Conservation (phyloP, 2,113 vertebrate genomes). For the Pagrus major region DNA sequence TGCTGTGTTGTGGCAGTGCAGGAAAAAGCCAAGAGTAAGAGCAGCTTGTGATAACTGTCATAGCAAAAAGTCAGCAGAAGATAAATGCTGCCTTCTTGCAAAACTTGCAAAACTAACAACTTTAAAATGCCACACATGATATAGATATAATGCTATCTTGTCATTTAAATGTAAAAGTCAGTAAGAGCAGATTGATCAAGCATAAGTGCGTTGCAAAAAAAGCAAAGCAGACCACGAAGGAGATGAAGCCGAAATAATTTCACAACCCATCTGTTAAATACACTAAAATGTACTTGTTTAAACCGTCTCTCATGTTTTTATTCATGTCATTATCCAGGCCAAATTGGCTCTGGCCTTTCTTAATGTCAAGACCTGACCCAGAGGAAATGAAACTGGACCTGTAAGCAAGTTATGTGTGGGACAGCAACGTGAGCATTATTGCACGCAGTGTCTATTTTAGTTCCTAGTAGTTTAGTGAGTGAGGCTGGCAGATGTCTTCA, state of each 20-base stretch:
- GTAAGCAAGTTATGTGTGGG: constrained; percentile 40
- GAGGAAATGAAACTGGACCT: constrained; percentile 64
- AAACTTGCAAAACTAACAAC: background rate
- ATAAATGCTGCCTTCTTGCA: background rate
- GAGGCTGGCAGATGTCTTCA: background rate
- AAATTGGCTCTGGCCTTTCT: background rate
- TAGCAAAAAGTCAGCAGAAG: background rate
- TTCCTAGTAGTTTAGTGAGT: background rate
- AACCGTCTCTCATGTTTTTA: too few relatives aligned
- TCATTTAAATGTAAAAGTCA: too few relatives aligned
- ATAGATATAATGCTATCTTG: too few relatives aligned
- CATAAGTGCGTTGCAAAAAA: too few relatives aligned
- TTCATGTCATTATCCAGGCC: background rate
- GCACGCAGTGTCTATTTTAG: constrained; percentile 31
- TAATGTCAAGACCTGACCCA: constrained; percentile 3
- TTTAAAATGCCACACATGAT: background rate
- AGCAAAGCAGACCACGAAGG: too few relatives aligned
- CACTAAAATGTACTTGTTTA: background rate
- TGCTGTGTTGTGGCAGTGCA: background rate
- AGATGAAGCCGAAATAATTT: background rate
- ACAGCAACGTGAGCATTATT: background rate
- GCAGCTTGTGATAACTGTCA: background rate
- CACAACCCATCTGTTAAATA: background rate
- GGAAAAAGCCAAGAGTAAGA: constrained; percentile 16
- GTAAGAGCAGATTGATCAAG: too few relatives aligned